Evolutionary conservation across 2,797 vertebrate genomes (phyloP).

Genomic region (Pachyuromys duprasi): DNA sequence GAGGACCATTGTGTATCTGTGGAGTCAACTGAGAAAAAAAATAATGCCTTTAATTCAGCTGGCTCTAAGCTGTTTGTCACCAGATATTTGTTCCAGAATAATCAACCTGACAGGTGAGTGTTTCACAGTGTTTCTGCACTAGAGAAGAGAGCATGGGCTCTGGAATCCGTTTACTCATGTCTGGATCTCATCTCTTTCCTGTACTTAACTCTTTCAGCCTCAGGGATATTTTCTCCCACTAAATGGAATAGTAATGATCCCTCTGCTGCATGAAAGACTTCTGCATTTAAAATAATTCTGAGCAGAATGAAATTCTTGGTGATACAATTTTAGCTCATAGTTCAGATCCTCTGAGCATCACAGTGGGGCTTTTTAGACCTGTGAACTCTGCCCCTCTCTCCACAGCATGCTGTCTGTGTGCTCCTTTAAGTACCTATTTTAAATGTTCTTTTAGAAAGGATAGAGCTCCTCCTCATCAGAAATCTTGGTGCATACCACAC

Average conservation of each 20-base stretch:
- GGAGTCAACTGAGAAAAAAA: background rate
- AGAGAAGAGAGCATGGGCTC: background rate
- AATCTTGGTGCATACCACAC: slow-evolving; percentile 19
- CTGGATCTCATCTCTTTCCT: background rate
- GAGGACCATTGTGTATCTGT: background rate
- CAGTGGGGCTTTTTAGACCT: background rate
- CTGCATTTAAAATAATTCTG: background rate
- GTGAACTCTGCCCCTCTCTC: background rate
- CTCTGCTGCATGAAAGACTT: background rate
- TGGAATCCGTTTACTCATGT: background rate
- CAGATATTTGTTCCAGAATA: background rate
- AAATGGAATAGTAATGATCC: background rate
- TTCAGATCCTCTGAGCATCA: background rate
- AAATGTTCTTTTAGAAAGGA: slow-evolving; percentile 8
- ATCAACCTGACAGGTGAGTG: background rate
- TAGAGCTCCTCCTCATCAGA: background rate
- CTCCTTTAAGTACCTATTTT: background rate
- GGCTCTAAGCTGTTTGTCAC: background rate
- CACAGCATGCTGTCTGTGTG: background rate
- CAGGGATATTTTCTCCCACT: background rate
- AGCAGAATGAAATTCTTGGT: background rate
- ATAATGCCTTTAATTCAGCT: background rate
- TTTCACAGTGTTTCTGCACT: background rate
- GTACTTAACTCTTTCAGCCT: background rate
- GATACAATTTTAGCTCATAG: background rate